Evolutionary conservation across 2,888 invertebrate species (phyloP).

Genomic region (Cheilosia soror): DNA sequence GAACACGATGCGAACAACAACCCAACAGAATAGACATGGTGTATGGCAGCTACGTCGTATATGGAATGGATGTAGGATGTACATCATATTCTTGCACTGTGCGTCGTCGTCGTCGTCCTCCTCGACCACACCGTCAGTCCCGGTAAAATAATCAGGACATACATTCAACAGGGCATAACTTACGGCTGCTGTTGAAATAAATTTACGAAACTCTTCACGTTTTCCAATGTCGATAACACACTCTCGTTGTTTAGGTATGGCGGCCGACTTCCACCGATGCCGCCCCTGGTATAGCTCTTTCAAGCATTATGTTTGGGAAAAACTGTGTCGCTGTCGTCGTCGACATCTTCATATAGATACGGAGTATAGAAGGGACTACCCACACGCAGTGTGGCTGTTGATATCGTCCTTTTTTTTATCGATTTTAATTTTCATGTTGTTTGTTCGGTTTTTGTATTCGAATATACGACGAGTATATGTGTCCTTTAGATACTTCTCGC

Average conservation of each 20-base stretch:
- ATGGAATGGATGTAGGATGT: conserved; percentile 1
- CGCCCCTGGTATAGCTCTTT: conserved; percentile 14
- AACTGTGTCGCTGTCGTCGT: conserved; percentile 33
- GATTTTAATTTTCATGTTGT: conserved; percentile 58
- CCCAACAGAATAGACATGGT: conserved; percentile 2
- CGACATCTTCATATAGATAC: not conserved
- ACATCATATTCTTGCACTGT: not conserved
- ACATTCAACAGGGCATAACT: conserved; percentile 70
- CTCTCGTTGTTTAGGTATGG: conserved; percentile 26
- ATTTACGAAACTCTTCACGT: conserved; percentile 60
- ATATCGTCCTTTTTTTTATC: conserved; percentile 57
- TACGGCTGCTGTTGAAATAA: conserved; percentile 34
- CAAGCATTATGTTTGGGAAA: conserved; percentile 46
- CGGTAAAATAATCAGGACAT: conserved; percentile 47
- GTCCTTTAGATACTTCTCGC: conserved; percentile 16
- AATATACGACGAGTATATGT: conserved; percentile 4
- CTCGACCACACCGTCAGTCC: not conserved
- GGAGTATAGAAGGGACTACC: not conserved
- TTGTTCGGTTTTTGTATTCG: conserved; percentile 20
- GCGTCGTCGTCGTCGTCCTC: not conserved
- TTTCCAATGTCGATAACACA: conserved; percentile 47
- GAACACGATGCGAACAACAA: conserved; percentile 31
- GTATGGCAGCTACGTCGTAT: not conserved
- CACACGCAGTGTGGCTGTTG: conserved; percentile 50
- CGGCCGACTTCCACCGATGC: not conserved